Percentiles rank a stretch among this genome's conserved stretches.
phyloP scores from a whole-genome alignment of 2,113 vertebrate species.

The Circaetus gallicus region DNA sequence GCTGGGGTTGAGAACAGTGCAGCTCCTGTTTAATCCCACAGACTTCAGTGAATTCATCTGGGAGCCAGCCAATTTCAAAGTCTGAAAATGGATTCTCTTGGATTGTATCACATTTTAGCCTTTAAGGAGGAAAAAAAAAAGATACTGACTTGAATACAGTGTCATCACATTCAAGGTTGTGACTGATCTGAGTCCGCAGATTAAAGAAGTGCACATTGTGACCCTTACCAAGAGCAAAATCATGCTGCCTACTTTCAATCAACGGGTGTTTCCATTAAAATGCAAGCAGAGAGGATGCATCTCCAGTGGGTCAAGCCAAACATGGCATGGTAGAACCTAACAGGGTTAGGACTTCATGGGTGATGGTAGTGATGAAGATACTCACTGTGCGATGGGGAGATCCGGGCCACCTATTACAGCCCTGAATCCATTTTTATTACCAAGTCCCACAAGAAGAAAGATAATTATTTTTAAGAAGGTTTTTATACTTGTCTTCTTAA shows the following conservation, averaged over 20 bases:
- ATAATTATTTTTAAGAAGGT: background rate
- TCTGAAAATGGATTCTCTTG: background rate
- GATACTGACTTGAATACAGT: background rate
- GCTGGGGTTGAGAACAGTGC: background rate
- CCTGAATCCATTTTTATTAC: background rate
- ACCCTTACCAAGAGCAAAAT: background rate
- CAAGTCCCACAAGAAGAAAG: background rate
- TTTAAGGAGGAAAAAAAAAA: background rate
- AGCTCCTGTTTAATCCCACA: background rate
- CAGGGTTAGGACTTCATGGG: background rate
- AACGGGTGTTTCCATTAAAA: background rate
- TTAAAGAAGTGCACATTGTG: background rate
- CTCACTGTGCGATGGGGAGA: background rate
- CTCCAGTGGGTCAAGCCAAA: background rate
- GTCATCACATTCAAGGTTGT: background rate
- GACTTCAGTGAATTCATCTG: background rate
- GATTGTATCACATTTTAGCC: background rate
- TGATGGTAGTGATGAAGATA: background rate
- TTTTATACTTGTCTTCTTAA: background rate
- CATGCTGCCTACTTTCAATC: fast-evolving
- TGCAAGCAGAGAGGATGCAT: background rate
- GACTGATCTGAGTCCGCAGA: background rate
- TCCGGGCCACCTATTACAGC: background rate
- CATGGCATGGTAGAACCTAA: background rate
- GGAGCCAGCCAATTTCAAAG: background rate